A percentile compares a stretch with the other conserved stretches of the same genome.
Conservation (phyloP, 2,888 invertebrate genomes). For the Gnatocerus cornutus region DNA sequence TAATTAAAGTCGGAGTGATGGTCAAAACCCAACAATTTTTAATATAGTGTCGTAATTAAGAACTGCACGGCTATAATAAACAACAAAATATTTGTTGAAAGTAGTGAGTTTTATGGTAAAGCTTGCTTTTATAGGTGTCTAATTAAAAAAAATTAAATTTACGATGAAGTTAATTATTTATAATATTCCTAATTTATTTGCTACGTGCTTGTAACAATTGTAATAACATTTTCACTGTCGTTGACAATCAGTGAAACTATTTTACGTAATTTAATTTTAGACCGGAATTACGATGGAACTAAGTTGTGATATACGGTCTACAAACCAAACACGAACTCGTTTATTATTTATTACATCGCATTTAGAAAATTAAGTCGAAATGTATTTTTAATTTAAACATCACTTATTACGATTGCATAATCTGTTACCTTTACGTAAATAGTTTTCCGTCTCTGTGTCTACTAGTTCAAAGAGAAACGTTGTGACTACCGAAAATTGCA, state of each 20-base stretch:
- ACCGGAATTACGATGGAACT: constrained; percentile 34
- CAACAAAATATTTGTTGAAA: constrained; percentile 25
- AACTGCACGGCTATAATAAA: constrained; percentile 19
- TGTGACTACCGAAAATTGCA: neutral
- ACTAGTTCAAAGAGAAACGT: constrained; percentile 8
- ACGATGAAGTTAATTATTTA: neutral
- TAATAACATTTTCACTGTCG: constrained; percentile 38
- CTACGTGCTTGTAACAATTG: constrained; percentile 30
- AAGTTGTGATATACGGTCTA: constrained; percentile 29
- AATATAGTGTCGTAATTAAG: constrained; percentile 6
- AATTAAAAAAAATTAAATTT: constrained; percentile 6
- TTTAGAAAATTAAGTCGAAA: constrained; percentile 17
- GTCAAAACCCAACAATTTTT: constrained; percentile 4
- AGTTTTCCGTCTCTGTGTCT: constrained; percentile 4
- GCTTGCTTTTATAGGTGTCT: neutral
- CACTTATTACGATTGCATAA: constrained; percentile 5
- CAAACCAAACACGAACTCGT: constrained; percentile 29
- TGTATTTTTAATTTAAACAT: neutral
- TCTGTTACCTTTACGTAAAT: constrained; percentile 5
- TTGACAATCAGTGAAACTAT: constrained; percentile 38
- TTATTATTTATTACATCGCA: constrained; percentile 33
- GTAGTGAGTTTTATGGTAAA: constrained; percentile 20
- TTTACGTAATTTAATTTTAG: constrained; percentile 38
- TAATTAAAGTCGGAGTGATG: constrained; percentile 10
- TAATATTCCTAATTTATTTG: neutral